phyloP scores from a whole-genome alignment of 2,797 vertebrate genomes.

The Pseudochirops cupreus region DNA sequence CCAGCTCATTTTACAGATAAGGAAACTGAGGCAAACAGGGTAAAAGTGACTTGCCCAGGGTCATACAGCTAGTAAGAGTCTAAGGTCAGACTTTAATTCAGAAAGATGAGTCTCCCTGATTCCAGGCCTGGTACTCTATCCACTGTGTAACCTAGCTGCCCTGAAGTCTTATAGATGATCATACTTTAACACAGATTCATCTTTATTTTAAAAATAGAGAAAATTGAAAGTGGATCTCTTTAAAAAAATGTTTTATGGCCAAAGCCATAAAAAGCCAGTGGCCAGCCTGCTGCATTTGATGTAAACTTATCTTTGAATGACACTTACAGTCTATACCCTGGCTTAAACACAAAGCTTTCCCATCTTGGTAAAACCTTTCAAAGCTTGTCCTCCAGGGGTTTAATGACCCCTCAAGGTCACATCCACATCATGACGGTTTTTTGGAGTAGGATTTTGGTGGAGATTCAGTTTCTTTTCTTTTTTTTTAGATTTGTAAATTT shows the following conservation, averaged over 20 bases:
- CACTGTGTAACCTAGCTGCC: neutral
- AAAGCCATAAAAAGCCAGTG: neutral
- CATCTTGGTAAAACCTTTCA: neutral
- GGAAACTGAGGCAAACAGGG: neutral
- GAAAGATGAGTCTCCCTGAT: neutral
- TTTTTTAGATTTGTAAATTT: no score
- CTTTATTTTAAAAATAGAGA: neutral
- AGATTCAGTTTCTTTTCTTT: neutral
- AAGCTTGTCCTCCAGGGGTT: neutral
- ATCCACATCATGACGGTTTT: neutral
- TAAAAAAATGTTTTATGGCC: neutral
- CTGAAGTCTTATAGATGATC: neutral
- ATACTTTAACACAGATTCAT: neutral
- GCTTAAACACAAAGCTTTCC: neutral
- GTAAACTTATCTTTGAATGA: neutral
- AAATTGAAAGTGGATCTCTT: neutral
- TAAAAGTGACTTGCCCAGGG: neutral
- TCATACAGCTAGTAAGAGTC: neutral
- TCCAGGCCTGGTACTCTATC: neutral
- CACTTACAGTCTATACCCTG: neutral
- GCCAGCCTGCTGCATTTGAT: neutral
- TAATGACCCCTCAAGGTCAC: neutral
- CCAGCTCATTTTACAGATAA: neutral
- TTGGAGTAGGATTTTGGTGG: neutral
- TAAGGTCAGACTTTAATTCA: neutral